Evolutionary conservation across 2,888 invertebrate genomes (phyloP).

Genomic region (Boloria euphrosyne): DNA sequence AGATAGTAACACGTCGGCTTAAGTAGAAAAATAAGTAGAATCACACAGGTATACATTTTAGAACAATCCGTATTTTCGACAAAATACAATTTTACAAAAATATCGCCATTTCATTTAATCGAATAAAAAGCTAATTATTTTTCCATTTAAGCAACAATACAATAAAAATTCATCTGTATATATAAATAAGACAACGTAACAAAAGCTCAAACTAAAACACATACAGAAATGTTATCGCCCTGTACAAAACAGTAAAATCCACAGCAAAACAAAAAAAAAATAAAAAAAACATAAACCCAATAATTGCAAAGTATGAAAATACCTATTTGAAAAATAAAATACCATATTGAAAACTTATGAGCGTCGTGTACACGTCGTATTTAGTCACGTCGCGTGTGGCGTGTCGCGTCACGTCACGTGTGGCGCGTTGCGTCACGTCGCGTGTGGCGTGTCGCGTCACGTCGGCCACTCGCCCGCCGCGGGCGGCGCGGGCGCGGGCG

Average conservation of each 20-base stretch:
- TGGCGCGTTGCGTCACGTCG: neutral
- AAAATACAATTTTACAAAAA: slow-evolving; percentile 13
- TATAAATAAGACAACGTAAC: too few species aligned
- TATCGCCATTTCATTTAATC: neutral
- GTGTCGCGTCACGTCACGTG: neutral
- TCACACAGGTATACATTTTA: neutral
- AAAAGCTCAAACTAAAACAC: too few species aligned
- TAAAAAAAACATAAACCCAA: too few species aligned
- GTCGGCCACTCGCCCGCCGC: slow-evolving; percentile 9
- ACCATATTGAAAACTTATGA: too few species aligned
- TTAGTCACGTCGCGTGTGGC: neutral
- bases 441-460: too few species aligned
- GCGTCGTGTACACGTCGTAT: neutral
- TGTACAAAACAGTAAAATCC: too few species aligned
- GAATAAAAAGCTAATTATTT: slow-evolving; percentile 5
- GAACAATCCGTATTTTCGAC: neutral
- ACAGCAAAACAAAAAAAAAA: too few species aligned
- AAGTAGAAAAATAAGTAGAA: slow-evolving; percentile 19
- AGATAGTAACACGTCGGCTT: neutral
- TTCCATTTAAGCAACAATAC: slow-evolving; percentile 12
- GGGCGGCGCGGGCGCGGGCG: slow-evolving; percentile 21
- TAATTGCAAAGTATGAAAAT: too few species aligned
- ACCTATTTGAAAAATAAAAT: too few species aligned
- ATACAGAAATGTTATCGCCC: too few species aligned
- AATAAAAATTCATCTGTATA: too few species aligned